phyloP scores from a whole-genome alignment of 2,888 invertebrate genomes.

The Agonopterix subpropinquella region DNA sequence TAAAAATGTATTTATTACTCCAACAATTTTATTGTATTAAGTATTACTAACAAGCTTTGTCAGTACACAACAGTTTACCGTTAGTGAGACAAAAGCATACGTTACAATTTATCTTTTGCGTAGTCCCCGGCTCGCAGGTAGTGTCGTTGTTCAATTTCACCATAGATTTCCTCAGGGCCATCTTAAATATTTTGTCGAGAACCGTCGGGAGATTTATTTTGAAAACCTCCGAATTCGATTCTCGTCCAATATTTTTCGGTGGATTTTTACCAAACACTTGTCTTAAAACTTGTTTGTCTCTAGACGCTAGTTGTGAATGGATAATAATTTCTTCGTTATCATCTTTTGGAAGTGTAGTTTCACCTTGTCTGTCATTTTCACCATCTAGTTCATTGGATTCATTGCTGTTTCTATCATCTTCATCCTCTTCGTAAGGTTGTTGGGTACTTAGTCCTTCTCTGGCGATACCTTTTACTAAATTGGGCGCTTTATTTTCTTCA shows the following conservation, averaged over 20 bases:
- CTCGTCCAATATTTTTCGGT: not conserved
- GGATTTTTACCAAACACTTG: too few species aligned
- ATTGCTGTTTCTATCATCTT: not conserved
- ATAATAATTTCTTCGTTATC: too few species aligned
- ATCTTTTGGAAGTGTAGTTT: too few species aligned
- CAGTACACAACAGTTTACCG: slow-evolving; percentile 44
- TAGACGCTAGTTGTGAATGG: too few species aligned
- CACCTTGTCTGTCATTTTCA: not conserved
- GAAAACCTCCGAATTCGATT: not conserved
- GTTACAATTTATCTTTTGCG: slow-evolving; percentile 29
- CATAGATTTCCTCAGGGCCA: slow-evolving; percentile 38
- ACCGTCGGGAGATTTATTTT: slow-evolving; percentile 26
- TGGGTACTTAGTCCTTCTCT: slow-evolving; percentile 11
- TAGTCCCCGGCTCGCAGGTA: slow-evolving; percentile 34
- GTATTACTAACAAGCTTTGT: slow-evolving; percentile 27
- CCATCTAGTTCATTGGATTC: slow-evolving; percentile 4
- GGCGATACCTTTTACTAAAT: not conserved
- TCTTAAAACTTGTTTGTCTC: too few species aligned
- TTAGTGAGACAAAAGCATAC: slow-evolving; percentile 49
- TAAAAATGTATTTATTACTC: not conserved
- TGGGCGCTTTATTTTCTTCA: too few species aligned
- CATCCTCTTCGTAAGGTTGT: slow-evolving; percentile 15
- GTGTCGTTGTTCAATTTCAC: slow-evolving; percentile 24
- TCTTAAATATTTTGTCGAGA: slow-evolving; percentile 29
- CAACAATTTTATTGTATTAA: slow-evolving; percentile 8